These are phyloP conservation scores for Orestias chungarensis DNA, from an alignment of 2,797 vertebrate species.

Conservation along the genomic window DNA sequence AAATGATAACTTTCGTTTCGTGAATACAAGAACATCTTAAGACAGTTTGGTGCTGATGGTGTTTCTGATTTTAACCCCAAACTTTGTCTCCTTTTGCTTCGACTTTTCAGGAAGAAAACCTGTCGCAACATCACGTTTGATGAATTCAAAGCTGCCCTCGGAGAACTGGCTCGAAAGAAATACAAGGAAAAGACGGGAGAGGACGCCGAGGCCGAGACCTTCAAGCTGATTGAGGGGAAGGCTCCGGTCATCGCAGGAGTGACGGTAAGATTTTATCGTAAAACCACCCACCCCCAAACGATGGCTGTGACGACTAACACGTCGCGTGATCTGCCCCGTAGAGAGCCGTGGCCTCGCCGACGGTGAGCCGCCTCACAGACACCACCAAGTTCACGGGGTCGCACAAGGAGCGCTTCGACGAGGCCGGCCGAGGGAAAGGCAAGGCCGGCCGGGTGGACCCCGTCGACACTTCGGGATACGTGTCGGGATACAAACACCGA, in stretches of 20 bases:
- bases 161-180: constrained; percentile 90
- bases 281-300: neutral
- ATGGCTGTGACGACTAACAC: constrained; percentile 1
- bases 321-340: constrained; percentile 28
- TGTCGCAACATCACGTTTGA: constrained; percentile 92
- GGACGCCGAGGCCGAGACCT: constrained; percentile 89
- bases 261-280: constrained; percentile 55
- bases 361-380: constrained; percentile 93
- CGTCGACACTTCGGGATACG: constrained; percentile 92
- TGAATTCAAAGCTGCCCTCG: constrained; percentile 90
- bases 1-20: neutral
- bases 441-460: constrained; percentile 92
- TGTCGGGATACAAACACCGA: constrained; percentile 93
- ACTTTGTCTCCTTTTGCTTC: constrained; percentile 18
- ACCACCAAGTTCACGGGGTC: constrained; percentile 94
- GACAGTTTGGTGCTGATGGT: neutral
- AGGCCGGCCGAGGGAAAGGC: constrained; percentile 91
- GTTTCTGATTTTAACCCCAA: neutral
- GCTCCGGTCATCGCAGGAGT: constrained; percentile 88
- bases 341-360: constrained; percentile 71
- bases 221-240: constrained; percentile 92
- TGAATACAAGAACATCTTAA: neutral
- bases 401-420: constrained; percentile 95
- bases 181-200: constrained; percentile 90
- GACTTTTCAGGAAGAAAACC: constrained; percentile 86